Percentiles rank a stretch among this genome's conserved stretches.
These are phyloP conservation scores for Pantherophis guttatus DNA, from an alignment of 2,113 vertebrate genomes.

Conservation along the genomic window DNA sequence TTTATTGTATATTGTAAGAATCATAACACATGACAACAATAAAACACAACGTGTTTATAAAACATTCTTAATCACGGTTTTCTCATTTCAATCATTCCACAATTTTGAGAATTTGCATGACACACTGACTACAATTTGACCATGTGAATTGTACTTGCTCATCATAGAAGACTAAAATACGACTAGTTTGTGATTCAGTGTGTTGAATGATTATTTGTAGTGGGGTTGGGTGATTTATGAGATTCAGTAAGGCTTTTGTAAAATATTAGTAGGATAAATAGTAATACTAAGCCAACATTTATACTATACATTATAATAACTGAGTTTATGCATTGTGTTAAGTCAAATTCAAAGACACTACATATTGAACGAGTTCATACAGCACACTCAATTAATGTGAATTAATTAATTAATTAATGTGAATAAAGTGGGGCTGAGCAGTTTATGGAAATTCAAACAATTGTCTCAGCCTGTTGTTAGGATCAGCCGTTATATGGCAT, in stretches of 20 bases:
- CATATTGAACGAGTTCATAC: background rate
- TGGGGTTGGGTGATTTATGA: background rate
- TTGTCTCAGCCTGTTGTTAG: background rate
- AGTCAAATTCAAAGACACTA: background rate
- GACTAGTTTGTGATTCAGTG: background rate
- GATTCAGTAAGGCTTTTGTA: conserved; percentile 13
- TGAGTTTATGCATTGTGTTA: background rate
- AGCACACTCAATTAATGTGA: background rate
- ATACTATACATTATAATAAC: background rate
- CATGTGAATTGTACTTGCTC: background rate
- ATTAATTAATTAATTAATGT: background rate
- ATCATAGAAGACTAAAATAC: background rate
- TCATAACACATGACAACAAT: background rate
- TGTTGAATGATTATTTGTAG: background rate
- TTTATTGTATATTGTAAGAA: background rate
- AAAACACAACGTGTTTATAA: conserved; percentile 2
- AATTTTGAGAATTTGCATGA: background rate
- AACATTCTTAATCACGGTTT: background rate
- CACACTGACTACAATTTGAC: background rate
- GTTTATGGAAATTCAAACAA: background rate
- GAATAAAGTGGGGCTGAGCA: background rate
- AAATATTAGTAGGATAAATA: background rate
- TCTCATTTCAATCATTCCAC: background rate
- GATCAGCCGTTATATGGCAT: background rate
- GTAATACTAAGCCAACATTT: background rate